Percentiles rank a stretch among this genome's conserved stretches.
Evolutionary conservation across 2,888 invertebrate genomes (phyloP).

Genomic region (Eristalis arbustorum): DNA sequence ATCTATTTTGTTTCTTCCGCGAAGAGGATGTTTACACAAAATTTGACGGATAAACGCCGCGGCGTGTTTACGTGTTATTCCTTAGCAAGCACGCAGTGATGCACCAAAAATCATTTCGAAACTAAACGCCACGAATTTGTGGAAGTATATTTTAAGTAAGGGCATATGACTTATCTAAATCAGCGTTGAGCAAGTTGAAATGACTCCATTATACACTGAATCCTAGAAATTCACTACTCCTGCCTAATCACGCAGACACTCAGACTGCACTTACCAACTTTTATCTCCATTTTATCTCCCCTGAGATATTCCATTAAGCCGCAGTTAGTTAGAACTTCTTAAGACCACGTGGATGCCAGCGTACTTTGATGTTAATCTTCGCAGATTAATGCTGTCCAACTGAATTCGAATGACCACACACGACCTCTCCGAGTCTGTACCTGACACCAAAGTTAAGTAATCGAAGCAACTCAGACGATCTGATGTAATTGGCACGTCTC

Average conservation of each 20-base stretch:
- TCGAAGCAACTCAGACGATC: not conserved
- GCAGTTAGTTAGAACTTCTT: not conserved
- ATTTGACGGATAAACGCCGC: not conserved
- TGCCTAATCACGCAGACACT: not conserved
- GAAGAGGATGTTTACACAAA: not conserved
- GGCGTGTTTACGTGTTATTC: not conserved
- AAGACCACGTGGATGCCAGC: not conserved
- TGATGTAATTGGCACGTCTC: conserved; percentile 17
- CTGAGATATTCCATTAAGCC: not conserved
- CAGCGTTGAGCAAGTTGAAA: no score
- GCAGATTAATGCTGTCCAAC: not conserved
- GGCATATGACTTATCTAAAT: no score
- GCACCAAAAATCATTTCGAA: not conserved
- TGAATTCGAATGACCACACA: not conserved
- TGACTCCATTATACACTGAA: not conserved
- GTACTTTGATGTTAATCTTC: not conserved
- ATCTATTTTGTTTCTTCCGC: not conserved
- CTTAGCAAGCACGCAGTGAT: not conserved
- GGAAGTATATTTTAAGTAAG: no score
- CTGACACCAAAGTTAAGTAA: conserved; percentile 15
- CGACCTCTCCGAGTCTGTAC: not conserved
- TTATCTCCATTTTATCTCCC: not conserved
- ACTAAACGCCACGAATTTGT: no score
- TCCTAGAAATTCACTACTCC: not conserved
- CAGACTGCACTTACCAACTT: not conserved